Evolutionary conservation across 2,113 vertebrate genomes (phyloP).

Genomic region (Cheilinus undulatus): DNA sequence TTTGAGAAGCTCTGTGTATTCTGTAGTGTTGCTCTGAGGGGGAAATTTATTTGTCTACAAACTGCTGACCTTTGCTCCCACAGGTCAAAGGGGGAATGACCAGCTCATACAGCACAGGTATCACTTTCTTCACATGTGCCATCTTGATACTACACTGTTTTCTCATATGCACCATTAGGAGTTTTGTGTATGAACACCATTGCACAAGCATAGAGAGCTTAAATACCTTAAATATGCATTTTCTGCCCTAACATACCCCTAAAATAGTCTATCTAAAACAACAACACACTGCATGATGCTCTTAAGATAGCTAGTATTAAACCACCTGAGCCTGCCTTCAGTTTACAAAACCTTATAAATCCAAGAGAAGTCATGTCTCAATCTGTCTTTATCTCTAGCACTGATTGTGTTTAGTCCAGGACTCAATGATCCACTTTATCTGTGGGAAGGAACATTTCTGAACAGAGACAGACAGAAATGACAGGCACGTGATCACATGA

Average conservation of each 20-base stretch:
- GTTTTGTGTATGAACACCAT: too few species aligned
- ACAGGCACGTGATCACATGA: slow-evolving; percentile 41
- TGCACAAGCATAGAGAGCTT: too few species aligned
- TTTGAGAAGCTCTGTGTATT: slow-evolving; percentile 32
- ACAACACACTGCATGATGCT: neutral
- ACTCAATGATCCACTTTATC: slow-evolving; percentile 44
- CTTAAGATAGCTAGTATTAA: too few species aligned
- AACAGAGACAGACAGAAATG: slow-evolving; percentile 57
- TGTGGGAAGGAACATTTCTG: slow-evolving; percentile 33
- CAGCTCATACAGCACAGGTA: neutral
- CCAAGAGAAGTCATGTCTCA: neutral
- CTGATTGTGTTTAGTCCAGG: neutral
- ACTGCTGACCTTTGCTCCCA: slow-evolving; percentile 36
- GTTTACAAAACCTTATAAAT: neutral
- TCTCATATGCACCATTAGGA: too few species aligned
- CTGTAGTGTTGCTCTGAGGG: slow-evolving; percentile 15
- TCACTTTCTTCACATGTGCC: too few species aligned
- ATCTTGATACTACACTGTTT: too few species aligned
- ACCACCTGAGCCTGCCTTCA: neutral
- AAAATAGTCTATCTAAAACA: neutral
- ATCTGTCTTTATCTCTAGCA: slow-evolving; percentile 36
- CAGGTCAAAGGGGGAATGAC: slow-evolving; percentile 48
- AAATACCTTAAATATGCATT: neutral
- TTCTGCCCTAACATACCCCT: neutral
- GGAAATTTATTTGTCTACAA: slow-evolving; percentile 56